Percentiles rank a stretch among this genome's conserved stretches.
Evolutionary conservation across 2,797 vertebrate species (phyloP).

Genomic region (Enteromius viviparus): DNA sequence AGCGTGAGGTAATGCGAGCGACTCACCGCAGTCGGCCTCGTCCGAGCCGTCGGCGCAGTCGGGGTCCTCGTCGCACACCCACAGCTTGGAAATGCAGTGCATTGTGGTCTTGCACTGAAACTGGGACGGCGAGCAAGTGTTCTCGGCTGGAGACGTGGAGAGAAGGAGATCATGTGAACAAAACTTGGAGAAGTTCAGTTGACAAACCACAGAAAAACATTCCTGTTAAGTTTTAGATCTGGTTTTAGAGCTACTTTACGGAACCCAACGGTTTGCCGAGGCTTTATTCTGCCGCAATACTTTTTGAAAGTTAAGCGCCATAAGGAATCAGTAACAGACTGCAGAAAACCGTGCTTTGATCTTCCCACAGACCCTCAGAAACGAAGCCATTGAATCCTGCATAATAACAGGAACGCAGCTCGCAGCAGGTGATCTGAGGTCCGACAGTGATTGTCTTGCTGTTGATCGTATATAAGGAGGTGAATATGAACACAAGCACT

Average conservation of each 20-base stretch:
- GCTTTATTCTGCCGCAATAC: not conserved
- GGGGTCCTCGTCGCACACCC: conserved; percentile 97
- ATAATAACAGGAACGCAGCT: not conserved
- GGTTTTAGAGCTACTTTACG: not conserved
- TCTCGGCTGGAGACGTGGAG: conserved; percentile 72
- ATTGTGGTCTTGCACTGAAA: conserved; percentile 94
- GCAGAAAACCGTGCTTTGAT: not conserved
- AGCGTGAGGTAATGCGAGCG: not conserved
- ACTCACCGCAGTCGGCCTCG: conserved; percentile 95
- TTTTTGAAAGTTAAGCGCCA: not conserved
- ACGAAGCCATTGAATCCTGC: conserved; percentile 7
- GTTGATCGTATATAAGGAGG: not conserved
- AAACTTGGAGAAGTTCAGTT: not conserved
- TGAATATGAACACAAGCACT: not conserved
- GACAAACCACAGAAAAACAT: not conserved
- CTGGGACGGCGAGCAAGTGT: conserved; percentile 86
- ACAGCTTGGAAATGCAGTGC: conserved; percentile 96
- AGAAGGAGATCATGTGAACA: not conserved
- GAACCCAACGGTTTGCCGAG: not conserved
- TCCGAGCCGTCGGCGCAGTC: conserved; percentile 98
- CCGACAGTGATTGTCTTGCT: not conserved
- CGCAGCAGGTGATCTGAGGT: conserved; percentile 16
- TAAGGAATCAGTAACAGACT: conserved; percentile 6
- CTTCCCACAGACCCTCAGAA: not conserved
- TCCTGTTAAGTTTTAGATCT: not conserved